Evolutionary conservation across 2,888 invertebrate species (phyloP).

Genomic region (Lasioglossum malachurum): DNA sequence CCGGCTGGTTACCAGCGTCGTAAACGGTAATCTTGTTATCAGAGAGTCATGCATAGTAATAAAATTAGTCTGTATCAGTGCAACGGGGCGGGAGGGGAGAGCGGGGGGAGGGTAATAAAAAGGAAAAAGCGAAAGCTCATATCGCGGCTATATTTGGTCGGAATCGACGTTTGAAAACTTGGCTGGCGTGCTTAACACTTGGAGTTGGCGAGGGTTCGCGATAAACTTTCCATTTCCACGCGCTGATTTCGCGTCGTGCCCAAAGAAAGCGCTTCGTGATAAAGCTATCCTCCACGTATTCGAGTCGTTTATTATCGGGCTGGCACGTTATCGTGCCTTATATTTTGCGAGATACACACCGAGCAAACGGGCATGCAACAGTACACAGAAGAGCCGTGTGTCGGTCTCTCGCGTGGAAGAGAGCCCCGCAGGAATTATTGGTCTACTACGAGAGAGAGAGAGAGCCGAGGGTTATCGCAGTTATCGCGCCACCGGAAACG

Average conservation of each 20-base stretch:
- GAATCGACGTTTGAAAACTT: slow-evolving; percentile 45
- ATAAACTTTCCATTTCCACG: slow-evolving; percentile 72
- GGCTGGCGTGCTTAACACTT: slow-evolving; percentile 50
- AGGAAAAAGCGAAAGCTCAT: neutral
- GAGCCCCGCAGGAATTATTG: slow-evolving; percentile 64
- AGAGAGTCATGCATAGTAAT: slow-evolving; percentile 8
- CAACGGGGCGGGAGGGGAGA: no score
- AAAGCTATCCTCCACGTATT: slow-evolving; percentile 65
- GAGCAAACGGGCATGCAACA: slow-evolving; percentile 57
- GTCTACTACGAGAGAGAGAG: slow-evolving; percentile 43
- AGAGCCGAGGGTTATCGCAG: slow-evolving; percentile 61
- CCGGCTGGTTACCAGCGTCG: neutral
- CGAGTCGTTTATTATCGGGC: slow-evolving; percentile 66
- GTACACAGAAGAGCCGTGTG: slow-evolving; percentile 27
- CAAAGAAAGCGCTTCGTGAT: slow-evolving; percentile 60
- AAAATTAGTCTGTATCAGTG: neutral
- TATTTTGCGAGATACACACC: slow-evolving; percentile 67
- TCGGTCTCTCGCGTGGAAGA: slow-evolving; percentile 35
- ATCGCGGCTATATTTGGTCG: slow-evolving; percentile 7
- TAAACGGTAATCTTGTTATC: neutral
- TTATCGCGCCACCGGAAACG: slow-evolving; percentile 65
- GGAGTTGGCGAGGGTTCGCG: slow-evolving; percentile 48
- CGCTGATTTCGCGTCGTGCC: slow-evolving; percentile 36
- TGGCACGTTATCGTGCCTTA: slow-evolving; percentile 68
- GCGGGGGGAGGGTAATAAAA: neutral